Evolutionary conservation across 2,888 invertebrate genomes (phyloP), one percentile per base, ranked within the genome.

Genomic region (Agrochola lychnidis): DNA sequence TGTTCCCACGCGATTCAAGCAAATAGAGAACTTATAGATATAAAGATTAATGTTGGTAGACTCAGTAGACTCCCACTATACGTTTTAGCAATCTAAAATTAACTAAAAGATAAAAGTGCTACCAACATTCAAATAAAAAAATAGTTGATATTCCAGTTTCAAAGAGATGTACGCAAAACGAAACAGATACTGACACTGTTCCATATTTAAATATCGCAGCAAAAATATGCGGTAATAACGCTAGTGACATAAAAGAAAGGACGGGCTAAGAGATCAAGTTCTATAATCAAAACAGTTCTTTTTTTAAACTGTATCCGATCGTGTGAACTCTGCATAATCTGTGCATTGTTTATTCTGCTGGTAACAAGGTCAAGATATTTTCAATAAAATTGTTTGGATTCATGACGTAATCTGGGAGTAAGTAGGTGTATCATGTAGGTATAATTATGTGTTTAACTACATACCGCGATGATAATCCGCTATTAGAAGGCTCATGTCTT

Each of bases 191-290:
- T 16, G 74, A 76, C 57, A 66, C 67, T 64, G 76, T 79, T 75
- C 79, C 69, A 78, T 82, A 79, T 81, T 73, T 73, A 82, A 83
- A 78, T 76, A 64, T 63, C 30, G 25, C 57, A 63, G 42, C 48
- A 84, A 83, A 86, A 82, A 72, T 71, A 74, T 78, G 83, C 80
- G 73, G 45, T 82, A 62, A 78, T 75, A 73, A 83, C 68, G 61
- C 73, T 78, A 73, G 76, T 75, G 76, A 63, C 71, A 85, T 76
- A 82, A 84, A 85, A 76, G 77, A 88, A 89, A 89, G 89, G 88
- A 85, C 85, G 63, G 83, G 77, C 75, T 74, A 73, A 79, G 85
- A 87, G 82, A 87, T 87, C 87, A 87, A 86, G 89, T 85, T 88
- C 82, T 87, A 78, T 70, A 76, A 62, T 71, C 72, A 73, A 66